Conservation (phyloP, 1,140 invertebrate species). For the Heliconius nattereri region DNA sequence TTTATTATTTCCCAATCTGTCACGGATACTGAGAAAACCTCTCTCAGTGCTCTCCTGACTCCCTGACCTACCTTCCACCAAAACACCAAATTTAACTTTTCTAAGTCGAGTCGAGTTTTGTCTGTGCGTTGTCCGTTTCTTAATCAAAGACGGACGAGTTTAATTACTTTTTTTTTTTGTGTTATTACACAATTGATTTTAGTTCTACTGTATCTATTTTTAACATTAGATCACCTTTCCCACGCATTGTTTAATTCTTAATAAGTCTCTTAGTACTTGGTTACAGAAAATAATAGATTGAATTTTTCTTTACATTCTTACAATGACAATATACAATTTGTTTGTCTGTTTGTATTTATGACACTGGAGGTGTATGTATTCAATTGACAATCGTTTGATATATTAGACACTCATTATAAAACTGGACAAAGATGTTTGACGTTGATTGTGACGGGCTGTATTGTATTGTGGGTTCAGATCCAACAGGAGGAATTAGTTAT, state of each 20-base stretch:
- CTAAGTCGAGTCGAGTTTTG: too few species aligned
- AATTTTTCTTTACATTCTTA: neutral
- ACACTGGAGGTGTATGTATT: neutral
- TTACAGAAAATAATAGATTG: neutral
- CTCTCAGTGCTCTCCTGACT: too few species aligned
- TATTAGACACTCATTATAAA: neutral
- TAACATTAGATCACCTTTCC: neutral
- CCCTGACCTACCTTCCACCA: too few species aligned
- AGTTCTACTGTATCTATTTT: neutral
- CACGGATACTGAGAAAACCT: too few species aligned
- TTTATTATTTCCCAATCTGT: too few species aligned
- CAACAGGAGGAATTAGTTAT: neutral
- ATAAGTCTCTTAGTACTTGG: neutral
- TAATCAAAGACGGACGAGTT: too few species aligned
- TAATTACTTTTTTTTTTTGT: neutral
- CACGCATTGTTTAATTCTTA: constrained; percentile 9
- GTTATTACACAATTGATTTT: too few species aligned
- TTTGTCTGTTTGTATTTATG: constrained; percentile 1
- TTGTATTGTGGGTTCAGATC: neutral
- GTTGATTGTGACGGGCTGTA: neutral
- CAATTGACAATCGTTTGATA: constrained; percentile 1
- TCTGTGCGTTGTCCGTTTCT: too few species aligned
- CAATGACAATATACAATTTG: neutral
- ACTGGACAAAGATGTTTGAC: neutral
- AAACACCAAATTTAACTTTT: too few species aligned